A percentile compares a stretch with the other conserved stretches of the same genome.
Conservation (phyloP, 2,888 invertebrate genomes). For the Aporophyla nigra region DNA sequence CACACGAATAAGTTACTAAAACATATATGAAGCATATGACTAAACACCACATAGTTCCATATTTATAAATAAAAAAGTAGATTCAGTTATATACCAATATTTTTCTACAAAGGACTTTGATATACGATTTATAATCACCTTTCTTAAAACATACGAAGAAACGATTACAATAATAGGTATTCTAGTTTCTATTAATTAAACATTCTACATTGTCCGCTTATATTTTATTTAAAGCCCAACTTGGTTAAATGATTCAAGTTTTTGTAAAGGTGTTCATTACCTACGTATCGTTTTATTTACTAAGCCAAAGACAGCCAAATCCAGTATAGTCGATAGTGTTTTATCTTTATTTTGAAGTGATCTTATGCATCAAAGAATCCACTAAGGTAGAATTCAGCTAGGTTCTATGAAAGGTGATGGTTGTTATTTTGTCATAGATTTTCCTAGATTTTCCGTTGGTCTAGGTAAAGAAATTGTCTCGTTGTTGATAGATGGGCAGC, state of each 20-base stretch:
- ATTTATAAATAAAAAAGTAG: too few relatives aligned
- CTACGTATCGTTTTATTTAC: conserved; percentile 12
- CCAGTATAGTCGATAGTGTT: conserved; percentile 14
- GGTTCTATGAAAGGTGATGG: conserved; percentile 2
- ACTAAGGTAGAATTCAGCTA: not conserved
- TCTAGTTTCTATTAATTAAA: conserved; percentile 72
- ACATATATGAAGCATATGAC: not conserved
- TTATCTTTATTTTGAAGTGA: conserved; percentile 29
- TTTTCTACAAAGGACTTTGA: conserved; percentile 24
- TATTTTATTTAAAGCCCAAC: conserved; percentile 73
- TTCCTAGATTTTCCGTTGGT: conserved; percentile 9
- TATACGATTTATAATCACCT: conserved; percentile 45
- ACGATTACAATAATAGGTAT: conserved; percentile 25
- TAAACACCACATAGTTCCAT: conserved; percentile 21
- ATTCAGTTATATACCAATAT: conserved; percentile 23
- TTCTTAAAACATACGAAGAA: conserved; percentile 39
- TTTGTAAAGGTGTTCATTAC: conserved; percentile 27
- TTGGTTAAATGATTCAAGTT: conserved; percentile 53
- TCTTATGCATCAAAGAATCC: conserved; percentile 5
- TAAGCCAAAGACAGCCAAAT: conserved; percentile 44
- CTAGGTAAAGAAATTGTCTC: conserved; percentile 95
- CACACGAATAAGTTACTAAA: conserved; percentile 20
- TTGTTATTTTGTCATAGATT: not conserved
- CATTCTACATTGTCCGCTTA: conserved; percentile 68
- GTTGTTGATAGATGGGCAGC: conserved; percentile 96